Base-by-base conservation (phyloP, 1,140 invertebrate species). In the Cepaea nemoralis region DNA sequence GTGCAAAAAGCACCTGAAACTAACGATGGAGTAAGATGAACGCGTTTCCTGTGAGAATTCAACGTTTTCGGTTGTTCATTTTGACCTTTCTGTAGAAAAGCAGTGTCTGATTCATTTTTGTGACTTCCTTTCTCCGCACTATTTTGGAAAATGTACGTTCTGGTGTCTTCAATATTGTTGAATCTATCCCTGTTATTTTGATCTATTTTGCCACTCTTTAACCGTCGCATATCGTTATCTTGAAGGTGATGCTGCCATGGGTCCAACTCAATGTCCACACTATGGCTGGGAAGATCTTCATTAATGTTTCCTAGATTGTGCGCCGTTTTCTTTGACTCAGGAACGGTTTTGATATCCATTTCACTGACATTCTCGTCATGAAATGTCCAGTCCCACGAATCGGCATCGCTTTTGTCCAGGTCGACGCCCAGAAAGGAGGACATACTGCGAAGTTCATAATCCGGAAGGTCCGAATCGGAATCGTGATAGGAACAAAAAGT, bases 371-470 rank as follows among this genome's bases (percentile, higher is more conserved):
- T 73, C 14, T 27, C 24, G 39, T 73, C 40, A 42, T 35, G 70
- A 42, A 73, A 73, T 40, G 70, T 73, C 70, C 70, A 73, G 40
- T 73, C 70, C 70, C 70, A 73, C 5, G 70, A 73, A 40, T 73
- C 70, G 5, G 70, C 70, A 45, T 42, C 37, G 27, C 70, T 45
- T 37, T 37, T 69, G 39, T 73, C 70, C n/a, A 40, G 39, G 37
- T 42, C 39, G 2, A 27, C 27, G 10, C 39, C 70, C 10, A 14
- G 70, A 8, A 45, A 19, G 5, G 27, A 1, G 1, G 19, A 8
- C 3, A 8, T 14, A 6, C 10, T 8, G 40, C 16, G 8, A 3
- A 39, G 45, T 19, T 42, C 37, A 40, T 42, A 73, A 40, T 73
- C 39, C 14, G 22, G 22, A 6, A 27, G 5, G 5, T 42, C 35